Conservation (phyloP, 2,797 vertebrate species). For the Anguilla megastoma region DNA sequence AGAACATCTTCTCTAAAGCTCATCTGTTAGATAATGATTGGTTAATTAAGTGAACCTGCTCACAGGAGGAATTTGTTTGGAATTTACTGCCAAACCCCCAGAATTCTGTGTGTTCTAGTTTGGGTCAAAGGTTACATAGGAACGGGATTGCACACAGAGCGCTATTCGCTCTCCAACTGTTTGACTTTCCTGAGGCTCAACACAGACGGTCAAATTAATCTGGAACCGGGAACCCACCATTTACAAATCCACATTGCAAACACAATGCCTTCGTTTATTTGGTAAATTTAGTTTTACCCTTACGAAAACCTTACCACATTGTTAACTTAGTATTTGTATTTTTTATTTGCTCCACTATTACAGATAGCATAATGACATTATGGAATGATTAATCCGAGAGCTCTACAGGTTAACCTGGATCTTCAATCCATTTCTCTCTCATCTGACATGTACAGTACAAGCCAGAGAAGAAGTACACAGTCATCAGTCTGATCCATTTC, state of each 20-base stretch:
- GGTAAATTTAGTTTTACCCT: not conserved
- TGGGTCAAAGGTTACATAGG: not conserved
- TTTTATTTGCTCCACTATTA: too few species aligned
- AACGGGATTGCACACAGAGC: not conserved
- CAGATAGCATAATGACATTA: not conserved
- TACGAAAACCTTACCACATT: not conserved
- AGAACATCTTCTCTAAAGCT: not conserved
- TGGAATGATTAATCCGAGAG: not conserved
- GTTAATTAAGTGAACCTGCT: not conserved
- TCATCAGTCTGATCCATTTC: slow-evolving; percentile 66
- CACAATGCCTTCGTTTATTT: not conserved
- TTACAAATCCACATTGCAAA: not conserved
- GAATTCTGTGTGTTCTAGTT: slow-evolving; percentile 5
- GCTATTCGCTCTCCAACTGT: not conserved
- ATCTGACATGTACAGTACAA: slow-evolving; percentile 45
- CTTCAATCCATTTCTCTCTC: not conserved
- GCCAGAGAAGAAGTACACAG: slow-evolving; percentile 50
- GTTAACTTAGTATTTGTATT: too few species aligned
- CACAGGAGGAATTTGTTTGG: slow-evolving; percentile 10
- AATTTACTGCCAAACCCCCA: not conserved
- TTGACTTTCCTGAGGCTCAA: not conserved
- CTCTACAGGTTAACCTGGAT: not conserved
- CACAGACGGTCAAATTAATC: not conserved
- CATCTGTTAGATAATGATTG: not conserved
- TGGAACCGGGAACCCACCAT: not conserved